phyloP scores from a whole-genome alignment of 2,113 vertebrate species.

The Isurus oxyrinchus region DNA sequence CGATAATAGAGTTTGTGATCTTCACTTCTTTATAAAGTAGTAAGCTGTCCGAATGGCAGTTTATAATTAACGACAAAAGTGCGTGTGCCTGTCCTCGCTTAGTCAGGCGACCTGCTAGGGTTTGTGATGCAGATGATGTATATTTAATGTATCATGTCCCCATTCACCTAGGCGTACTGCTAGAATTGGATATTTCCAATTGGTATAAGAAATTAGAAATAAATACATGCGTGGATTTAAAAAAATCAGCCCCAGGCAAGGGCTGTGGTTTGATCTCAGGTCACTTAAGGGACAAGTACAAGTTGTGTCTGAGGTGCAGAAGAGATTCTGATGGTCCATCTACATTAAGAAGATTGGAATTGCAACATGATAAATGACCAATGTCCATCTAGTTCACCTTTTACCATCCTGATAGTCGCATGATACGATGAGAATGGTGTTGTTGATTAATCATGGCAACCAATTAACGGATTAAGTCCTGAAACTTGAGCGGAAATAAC shows the following conservation, averaged over 20 bases:
- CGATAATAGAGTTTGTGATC: background rate
- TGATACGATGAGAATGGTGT: background rate
- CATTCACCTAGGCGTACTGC: background rate
- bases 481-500: no score
- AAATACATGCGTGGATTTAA: background rate
- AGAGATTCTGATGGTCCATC: background rate
- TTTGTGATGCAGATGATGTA: background rate
- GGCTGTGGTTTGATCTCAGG: background rate
- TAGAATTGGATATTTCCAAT: background rate
- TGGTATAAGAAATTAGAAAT: background rate
- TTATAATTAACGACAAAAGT: background rate
- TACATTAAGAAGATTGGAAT: background rate
- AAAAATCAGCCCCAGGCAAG: background rate
- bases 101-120: background rate
- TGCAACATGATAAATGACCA: background rate
- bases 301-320: background rate
- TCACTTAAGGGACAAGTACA: background rate
- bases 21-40: conserved; percentile 10
- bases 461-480: no score
- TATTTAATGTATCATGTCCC: background rate
- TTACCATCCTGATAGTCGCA: background rate
- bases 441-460: background rate
- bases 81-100: background rate
- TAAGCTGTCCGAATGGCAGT: background rate
- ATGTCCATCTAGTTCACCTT: background rate